Evolutionary conservation across 2,113 vertebrate genomes (phyloP).

Genomic region (Piprites chloris): DNA sequence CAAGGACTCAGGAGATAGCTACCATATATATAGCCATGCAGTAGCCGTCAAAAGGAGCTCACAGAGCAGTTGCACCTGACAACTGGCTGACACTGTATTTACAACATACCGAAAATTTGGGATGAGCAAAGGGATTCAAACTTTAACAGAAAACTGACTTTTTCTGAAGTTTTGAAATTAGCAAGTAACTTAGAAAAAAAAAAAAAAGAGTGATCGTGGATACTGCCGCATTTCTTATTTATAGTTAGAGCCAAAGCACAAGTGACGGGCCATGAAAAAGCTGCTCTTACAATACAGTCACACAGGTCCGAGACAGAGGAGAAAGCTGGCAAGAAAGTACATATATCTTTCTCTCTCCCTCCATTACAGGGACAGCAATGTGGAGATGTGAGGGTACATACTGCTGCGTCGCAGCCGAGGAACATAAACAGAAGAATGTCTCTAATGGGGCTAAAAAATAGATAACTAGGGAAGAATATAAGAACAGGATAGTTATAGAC

Average conservation of each 20-base stretch:
- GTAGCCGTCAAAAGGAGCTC: background rate
- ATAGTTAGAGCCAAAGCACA: background rate
- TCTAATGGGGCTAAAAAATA: constrained; percentile 4
- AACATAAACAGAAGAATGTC: constrained; percentile 33
- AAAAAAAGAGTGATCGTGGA: background rate
- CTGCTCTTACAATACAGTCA: background rate
- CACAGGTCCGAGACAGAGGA: background rate
- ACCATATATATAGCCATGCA: background rate
- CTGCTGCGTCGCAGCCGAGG: background rate
- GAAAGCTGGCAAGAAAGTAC: background rate
- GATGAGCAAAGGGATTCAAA: background rate
- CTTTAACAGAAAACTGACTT: background rate
- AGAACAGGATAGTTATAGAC: background rate
- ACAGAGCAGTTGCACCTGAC: background rate
- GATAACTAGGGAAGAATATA: background rate
- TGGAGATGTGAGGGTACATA: background rate
- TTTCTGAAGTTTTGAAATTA: background rate
- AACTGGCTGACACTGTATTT: background rate
- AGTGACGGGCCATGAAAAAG: background rate
- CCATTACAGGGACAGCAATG: background rate
- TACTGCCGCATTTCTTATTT: background rate
- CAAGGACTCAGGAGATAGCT: constrained; percentile 14
- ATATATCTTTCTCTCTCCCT: background rate
- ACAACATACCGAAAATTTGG: background rate
- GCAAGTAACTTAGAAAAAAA: background rate